Conservation (phyloP, 2,888 invertebrate genomes). For the Carcina quercana region DNA sequence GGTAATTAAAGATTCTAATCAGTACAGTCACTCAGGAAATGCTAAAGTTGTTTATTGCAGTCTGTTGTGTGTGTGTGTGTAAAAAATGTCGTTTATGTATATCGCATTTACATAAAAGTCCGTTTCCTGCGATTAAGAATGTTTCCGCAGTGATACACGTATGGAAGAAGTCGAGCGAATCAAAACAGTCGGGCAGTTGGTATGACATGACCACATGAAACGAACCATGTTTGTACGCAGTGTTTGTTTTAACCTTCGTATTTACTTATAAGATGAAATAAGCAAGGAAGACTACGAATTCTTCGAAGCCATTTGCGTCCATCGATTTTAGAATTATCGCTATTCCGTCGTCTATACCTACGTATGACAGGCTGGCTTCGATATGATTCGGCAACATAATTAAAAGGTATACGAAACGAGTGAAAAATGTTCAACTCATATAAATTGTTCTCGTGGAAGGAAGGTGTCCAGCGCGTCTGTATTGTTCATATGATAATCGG, state of each 20-base stretch:
- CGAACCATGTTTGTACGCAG: background rate
- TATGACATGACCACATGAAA: background rate
- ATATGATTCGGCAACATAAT: no score
- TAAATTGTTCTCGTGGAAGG: no score
- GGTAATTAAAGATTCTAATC: conserved; percentile 6
- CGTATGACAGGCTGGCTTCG: no score
- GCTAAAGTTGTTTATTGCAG: conserved; percentile 3
- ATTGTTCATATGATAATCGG: no score
- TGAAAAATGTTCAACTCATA: no score
- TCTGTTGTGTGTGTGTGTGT: conserved; percentile 1
- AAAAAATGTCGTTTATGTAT: conserved; percentile 29
- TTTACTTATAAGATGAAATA: no score
- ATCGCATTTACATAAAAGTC: conserved; percentile 21
- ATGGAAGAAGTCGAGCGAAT: background rate
- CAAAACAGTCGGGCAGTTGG: background rate
- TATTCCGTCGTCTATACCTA: no score
- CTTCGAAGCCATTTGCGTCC: no score
- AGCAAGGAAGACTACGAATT: no score
- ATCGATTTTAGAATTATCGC: no score
- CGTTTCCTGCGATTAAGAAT: conserved; percentile 15
- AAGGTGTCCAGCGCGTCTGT: no score
- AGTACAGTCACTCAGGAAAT: conserved; percentile 5
- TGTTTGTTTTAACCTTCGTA: background rate
- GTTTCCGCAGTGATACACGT: background rate
- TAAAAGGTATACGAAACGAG: no score